Base-by-base conservation (phyloP, 1,140 invertebrate genomes). In the Bombus sylvicola region DNA sequence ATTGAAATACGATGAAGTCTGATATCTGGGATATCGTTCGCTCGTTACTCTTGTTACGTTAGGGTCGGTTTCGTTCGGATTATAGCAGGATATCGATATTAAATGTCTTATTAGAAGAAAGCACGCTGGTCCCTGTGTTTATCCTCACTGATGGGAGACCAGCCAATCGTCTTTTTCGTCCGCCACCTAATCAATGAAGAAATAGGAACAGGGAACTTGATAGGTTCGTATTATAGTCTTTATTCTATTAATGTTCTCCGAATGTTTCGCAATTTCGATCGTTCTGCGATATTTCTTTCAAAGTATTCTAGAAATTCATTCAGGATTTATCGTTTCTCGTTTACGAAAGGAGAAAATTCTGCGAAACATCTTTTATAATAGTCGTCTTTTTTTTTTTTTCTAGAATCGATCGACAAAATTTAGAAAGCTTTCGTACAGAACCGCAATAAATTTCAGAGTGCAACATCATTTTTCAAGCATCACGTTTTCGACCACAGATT, bases 131-230 rank as follows among this genome's bases (percentile, higher is more conserved):
- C 15, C 1, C 13, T 10, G 37, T 2, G 37, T 74, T 81, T 74
- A 62, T 28, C 25, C 13, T 22, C 13, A 22, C 3, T 1, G 37
- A 62, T 34, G 39, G n/a, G 12, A 74, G 6, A 25, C 13, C n/a
- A 28, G 12, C 53, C 69, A 74, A 81, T 74, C 37, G 22, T 22
- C 39, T 64, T 25, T 81, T 74, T 81, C 69, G 53, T n/a, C 22
- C 31, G 39, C 13, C 53, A 25, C 22, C 39, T 81, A 64, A 81
- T 81, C 71, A 81, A 74, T 37, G 53, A 64, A 62, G 39, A 41
- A 62, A 81, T 39, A 39, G 31, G 53, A 74, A 81, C 69, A 5
- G 34, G 39, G 13, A 62, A 31, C n/a, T 74, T 13, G 69, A 74
- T 74, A 53, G 53, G 22, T 62, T 28, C 53, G 5, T 25, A 28